Base-by-base conservation (phyloP, 2,113 vertebrate species). In the Limanda limanda region DNA sequence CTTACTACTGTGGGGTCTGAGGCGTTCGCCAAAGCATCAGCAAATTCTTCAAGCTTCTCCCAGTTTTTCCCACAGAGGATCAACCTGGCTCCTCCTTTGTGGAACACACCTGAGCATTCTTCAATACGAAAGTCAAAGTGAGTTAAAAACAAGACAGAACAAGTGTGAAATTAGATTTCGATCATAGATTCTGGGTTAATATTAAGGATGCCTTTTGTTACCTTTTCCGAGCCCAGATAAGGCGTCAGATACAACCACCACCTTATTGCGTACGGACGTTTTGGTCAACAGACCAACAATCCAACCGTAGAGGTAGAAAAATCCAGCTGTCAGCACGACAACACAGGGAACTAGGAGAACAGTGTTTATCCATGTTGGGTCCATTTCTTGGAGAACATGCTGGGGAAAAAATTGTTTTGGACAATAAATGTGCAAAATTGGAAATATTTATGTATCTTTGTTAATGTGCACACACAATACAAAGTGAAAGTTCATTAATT, bases 21-120 rank as follows among this genome's bases (percentile, higher is more conserved):
- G 45, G 91, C 89, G 0, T 91, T 95, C 12, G 92, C 92, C 90
- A 99, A 84, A 37, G 95, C 85, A 12, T 96, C 95, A 2, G 94
- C 92, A 1, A 98, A 90, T 4, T 79, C 91, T 83, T 98, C 95
- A 1, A 99, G 89, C 69, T 96, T 95, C 58, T 98, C 97, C 96
- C 96, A 96, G 17, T 90, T 95, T 81, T 95, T 97, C 13, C 97
- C 97, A 52, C 97, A 98, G 4, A 99, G 90, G 81, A 98, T 95
- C 65, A 99, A 89, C 74, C 97, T 94, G 0, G 97, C 96, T 31
- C 97, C 98, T 18, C 95, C 95, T 13, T 83, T 66, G 10, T 99
- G 97, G 85, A 98, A 98, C 45, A 96, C 90, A 1, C 91, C 94
- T 56, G 97, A 94, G 66, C 97, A 98, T 85, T 98, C 97, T 98